A percentile compares a stretch with the other conserved stretches of the same genome.
These are phyloP conservation scores for Etia nguti DNA, from an alignment of 2,113 vertebrate genomes.

Conservation along the genomic window DNA sequence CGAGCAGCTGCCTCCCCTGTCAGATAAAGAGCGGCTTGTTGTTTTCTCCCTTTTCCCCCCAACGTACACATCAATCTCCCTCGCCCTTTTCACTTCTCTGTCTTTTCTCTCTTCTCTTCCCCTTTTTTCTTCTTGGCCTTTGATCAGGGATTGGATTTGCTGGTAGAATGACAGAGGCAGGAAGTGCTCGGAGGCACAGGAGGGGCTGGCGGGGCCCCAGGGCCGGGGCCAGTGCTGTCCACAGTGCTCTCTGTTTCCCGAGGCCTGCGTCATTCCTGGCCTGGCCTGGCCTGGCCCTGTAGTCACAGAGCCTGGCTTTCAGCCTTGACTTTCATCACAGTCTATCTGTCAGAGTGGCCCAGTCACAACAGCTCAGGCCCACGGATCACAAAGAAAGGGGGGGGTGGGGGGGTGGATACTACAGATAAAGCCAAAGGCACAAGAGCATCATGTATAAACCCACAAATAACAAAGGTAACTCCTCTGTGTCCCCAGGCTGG, in stretches of 20 bases:
- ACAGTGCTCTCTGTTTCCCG: conserved; percentile 57
- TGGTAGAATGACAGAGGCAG: conserved; percentile 66
- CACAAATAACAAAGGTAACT: conserved; percentile 48
- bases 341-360: conserved; percentile 47
- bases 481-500: conserved; percentile 18
- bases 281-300: conserved; percentile 33
- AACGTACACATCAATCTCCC: conserved; percentile 60
- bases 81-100: conserved; percentile 63
- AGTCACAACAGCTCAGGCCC: conserved; percentile 38
- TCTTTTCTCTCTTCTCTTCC: conserved; percentile 51
- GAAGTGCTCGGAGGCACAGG: conserved; percentile 60
- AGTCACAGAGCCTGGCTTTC: conserved; percentile 60
- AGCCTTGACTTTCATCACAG: conserved; percentile 53
- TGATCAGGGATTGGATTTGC: conserved; percentile 72
- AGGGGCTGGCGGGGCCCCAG: conserved; percentile 1
- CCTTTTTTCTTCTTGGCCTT: conserved; percentile 62
- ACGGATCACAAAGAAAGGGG: conserved; percentile 2
- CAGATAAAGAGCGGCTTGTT: conserved; percentile 72
- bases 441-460: conserved; percentile 35
- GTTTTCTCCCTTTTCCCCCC: conserved; percentile 33
- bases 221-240: conserved; percentile 34
- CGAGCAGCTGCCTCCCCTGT: conserved; percentile 63
- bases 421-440: conserved; percentile 23
- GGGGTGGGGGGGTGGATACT: neutral
- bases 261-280: conserved; percentile 57